Base-by-base conservation (phyloP, 2,113 vertebrate species). In the Geococcyx californianus region DNA sequence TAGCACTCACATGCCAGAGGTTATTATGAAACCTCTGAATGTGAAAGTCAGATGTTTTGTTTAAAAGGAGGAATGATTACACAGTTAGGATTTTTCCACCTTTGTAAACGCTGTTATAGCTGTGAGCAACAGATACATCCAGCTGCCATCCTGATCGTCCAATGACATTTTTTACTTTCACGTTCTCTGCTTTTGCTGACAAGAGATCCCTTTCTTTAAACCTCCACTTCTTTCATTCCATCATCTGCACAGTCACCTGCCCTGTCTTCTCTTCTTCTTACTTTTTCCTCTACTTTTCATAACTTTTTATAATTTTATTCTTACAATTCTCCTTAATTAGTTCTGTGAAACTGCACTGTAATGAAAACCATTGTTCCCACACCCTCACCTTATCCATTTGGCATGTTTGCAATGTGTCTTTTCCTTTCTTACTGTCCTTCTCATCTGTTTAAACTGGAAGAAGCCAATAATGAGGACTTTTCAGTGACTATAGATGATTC, bases 21-120 rank as follows among this genome's bases (percentile, higher is more conserved):
- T 91, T 86, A 74, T 67, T 79, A 93, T 45, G 55, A 93, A 95
- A 89, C 49, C 51, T 80, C 75, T 86, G 51, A 87, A 88, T 80
- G 87, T 63, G 63, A 85, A 94, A 93, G 51, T 95, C 81, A 85
- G 74, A 54, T 59, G 70, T 26, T 83, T 85, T 88, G 63, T 87
- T 87, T 26, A 78, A 83, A 80, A 62, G 42, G 55, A 47, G 17
- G 38, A 87, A 69, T 33, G 26, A 45, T 73, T 85, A 73, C 83
- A 89, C 52, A 84, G 54, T 87, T 62, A 76, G 38, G 59, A 73
- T 83, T 83, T 95, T 89, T 52, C 64, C 59, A 93, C 16, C 8
- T 24, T 59, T 94, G 89, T 29, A 91, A 89, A 89, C 80, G 54
- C 49, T 89, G 47, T 66, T 89, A 44, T 7, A 69, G 7, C 70